These are phyloP conservation scores for Lateolabrax maculatus DNA, from an alignment of 2,797 vertebrate species.

Conservation along the genomic window DNA sequence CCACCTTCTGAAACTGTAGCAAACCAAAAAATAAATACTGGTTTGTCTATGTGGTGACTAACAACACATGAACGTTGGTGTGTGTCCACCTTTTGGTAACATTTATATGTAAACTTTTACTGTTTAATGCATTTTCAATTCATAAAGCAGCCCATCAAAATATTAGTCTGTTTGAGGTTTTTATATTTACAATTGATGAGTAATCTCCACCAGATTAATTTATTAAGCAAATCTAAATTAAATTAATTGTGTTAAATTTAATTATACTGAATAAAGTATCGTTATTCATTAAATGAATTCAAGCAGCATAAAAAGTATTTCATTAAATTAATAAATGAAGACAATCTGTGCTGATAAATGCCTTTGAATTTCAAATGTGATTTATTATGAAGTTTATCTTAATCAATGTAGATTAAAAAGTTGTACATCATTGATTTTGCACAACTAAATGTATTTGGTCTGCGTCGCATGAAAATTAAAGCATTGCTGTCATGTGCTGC, in stretches of 20 bases:
- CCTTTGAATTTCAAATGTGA: constrained; percentile 13
- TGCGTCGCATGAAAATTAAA: neutral
- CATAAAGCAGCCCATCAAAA: neutral
- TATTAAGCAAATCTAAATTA: neutral
- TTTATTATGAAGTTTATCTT: neutral
- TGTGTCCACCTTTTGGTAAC: neutral
- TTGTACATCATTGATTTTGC: neutral
- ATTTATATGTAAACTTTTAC: neutral
- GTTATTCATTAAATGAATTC: neutral
- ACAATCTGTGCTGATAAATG: neutral
- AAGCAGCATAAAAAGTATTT: neutral
- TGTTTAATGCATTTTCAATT: neutral
- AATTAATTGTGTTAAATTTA: constrained; percentile 6
- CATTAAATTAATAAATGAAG: neutral
- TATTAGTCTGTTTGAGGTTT: neutral
- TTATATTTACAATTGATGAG: neutral
- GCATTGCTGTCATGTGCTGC: neutral
- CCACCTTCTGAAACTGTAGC: no score
- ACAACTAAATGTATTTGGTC: neutral
- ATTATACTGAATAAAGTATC: neutral
- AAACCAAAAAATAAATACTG: no score
- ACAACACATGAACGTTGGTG: no score
- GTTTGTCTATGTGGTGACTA: no score
- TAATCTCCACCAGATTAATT: neutral
- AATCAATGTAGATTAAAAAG: neutral